These are phyloP conservation scores for Drosophila koepferae DNA, from an alignment of 2,888 invertebrate species.

Conservation along the genomic window DNA sequence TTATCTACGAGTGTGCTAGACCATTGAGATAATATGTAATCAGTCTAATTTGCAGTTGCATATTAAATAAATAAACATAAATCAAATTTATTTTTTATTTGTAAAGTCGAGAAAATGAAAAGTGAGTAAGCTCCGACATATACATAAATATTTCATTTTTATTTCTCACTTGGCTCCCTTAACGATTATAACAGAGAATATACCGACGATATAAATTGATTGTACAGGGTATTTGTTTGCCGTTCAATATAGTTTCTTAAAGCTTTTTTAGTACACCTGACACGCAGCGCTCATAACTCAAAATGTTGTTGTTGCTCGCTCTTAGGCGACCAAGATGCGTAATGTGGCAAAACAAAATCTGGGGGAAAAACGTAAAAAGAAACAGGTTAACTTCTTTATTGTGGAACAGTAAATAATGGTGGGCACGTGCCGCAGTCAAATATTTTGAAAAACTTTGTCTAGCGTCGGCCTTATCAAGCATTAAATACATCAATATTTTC, in stretches of 20 bases:
- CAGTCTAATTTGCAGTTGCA: neutral
- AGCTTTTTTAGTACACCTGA: slow-evolving; percentile 71
- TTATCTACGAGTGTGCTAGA: neutral
- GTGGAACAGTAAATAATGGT: slow-evolving; percentile 81
- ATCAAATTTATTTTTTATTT: too few relatives aligned
- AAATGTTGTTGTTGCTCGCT: slow-evolving; percentile 44
- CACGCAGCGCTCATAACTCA: slow-evolving; percentile 77
- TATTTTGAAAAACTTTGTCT: slow-evolving; percentile 27
- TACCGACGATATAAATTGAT: neutral
- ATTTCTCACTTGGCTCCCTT: neutral
- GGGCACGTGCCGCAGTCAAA: slow-evolving; percentile 69
- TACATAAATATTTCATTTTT: neutral
- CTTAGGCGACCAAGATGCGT: slow-evolving; percentile 38
- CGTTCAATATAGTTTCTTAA: neutral
- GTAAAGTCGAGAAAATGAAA: too few relatives aligned
- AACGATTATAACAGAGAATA: too few relatives aligned
- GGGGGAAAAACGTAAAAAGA: slow-evolving; percentile 48
- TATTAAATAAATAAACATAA: too few relatives aligned
- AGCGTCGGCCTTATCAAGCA: neutral
- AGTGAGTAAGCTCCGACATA: too few relatives aligned
- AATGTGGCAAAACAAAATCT: slow-evolving; percentile 77
- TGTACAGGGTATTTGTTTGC: slow-evolving; percentile 19
- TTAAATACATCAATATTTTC: neutral
- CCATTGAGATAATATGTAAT: neutral
- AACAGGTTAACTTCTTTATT: slow-evolving; percentile 37